Conservation (phyloP, 2,113 vertebrate genomes). For the Rhegmatorhina hoffmannsi region DNA sequence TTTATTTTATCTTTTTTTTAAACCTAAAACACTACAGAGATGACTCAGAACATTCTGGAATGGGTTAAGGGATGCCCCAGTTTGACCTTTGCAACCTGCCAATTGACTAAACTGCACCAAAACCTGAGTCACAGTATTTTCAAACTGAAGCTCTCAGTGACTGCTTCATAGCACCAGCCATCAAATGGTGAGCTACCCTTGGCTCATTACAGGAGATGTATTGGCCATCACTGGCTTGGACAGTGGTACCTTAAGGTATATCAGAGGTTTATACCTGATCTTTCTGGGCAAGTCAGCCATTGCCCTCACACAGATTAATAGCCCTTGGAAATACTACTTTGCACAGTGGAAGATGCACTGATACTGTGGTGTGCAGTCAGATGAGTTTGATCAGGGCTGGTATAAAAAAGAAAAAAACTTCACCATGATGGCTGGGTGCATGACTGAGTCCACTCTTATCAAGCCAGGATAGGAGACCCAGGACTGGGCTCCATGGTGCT, state of each 20-base stretch:
- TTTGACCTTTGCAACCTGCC: background rate
- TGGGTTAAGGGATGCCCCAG: background rate
- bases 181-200: background rate
- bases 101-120: background rate
- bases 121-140: background rate
- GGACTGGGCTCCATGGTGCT: background rate
- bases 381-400: background rate
- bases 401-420: background rate
- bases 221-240: background rate
- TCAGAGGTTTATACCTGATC: background rate
- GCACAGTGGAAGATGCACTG: background rate
- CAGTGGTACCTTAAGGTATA: background rate
- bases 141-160: background rate
- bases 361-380: background rate
- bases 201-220: background rate
- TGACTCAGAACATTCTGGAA: background rate
- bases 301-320: background rate
- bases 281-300: background rate
- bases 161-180: background rate
- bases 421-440: fast-evolving
- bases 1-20: background rate
- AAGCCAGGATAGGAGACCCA: background rate
- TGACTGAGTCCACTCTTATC: background rate
- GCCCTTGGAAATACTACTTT: background rate
- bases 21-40: background rate